phyloP scores from a whole-genome alignment of 2,888 invertebrate species.

The Nysson spinosus region DNA sequence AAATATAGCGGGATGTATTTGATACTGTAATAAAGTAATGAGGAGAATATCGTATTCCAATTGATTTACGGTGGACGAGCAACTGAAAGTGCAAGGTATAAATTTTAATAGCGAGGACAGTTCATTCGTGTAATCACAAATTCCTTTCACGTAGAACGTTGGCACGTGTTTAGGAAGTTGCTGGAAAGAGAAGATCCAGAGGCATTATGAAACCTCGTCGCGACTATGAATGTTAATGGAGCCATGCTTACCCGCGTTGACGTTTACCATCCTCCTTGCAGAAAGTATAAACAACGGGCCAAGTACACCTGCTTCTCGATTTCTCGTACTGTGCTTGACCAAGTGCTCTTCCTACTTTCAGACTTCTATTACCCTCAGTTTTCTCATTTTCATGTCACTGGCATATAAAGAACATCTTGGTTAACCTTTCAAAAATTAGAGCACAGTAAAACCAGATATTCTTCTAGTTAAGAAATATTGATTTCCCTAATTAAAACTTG shows the following conservation, averaged over 20 bases:
- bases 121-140: slow-evolving; percentile 9
- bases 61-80: slow-evolving; percentile 21
- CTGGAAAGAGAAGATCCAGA: slow-evolving; percentile 20
- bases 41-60: background rate
- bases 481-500: no score
- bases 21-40: no score
- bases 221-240: slow-evolving; percentile 60
- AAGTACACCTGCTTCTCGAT: slow-evolving; percentile 21
- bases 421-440: no score
- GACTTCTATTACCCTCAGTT: background rate
- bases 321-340: no score
- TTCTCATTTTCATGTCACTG: no score
- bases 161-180: slow-evolving; percentile 57
- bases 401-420: no score
- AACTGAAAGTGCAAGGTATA: slow-evolving; percentile 31
- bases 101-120: slow-evolving; percentile 33
- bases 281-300: slow-evolving; percentile 39
- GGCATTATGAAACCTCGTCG: slow-evolving; percentile 56
- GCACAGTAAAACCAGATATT: no score
- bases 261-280: slow-evolving; percentile 35
- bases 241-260: slow-evolving; percentile 14
- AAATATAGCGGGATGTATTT: no score
- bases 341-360: background rate
- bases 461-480: no score
- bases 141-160: slow-evolving; percentile 37